phyloP scores from a whole-genome alignment of 1,140 invertebrate species.

The Holcopasites calliopsidis region DNA sequence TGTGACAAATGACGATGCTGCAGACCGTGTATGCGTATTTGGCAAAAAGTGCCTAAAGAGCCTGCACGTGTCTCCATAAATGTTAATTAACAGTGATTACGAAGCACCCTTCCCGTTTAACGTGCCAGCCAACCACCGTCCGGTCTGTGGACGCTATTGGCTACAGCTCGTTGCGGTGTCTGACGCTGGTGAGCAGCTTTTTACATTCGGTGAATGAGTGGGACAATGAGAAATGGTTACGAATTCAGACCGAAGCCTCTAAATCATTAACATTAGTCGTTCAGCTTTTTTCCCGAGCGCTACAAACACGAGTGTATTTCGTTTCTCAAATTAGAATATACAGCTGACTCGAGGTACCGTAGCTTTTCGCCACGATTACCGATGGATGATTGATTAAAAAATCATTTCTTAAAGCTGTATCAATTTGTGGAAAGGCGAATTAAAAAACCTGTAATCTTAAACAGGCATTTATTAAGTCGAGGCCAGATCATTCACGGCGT shows the following conservation, averaged over 20 bases:
- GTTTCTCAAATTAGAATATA: not conserved
- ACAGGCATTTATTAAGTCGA: too few species aligned
- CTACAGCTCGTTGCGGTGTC: slow-evolving; percentile 21
- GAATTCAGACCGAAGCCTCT: not conserved
- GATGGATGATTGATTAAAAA: too few species aligned
- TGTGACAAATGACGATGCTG: slow-evolving; percentile 39
- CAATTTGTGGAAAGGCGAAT: not conserved
- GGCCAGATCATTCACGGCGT: not conserved
- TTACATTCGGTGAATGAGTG: slow-evolving; percentile 23
- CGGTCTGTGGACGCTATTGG: slow-evolving; percentile 25
- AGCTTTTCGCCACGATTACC: too few species aligned
- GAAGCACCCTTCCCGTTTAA: slow-evolving; percentile 33
- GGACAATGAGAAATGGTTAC: slow-evolving; percentile 49
- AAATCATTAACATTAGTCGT: slow-evolving; percentile 1
- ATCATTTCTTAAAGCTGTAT: too few species aligned
- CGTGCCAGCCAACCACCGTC: slow-evolving; percentile 28
- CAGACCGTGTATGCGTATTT: not conserved
- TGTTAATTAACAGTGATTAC: slow-evolving; percentile 65
- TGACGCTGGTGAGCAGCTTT: slow-evolving; percentile 28
- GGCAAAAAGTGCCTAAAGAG: slow-evolving; percentile 48
- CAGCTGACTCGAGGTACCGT: not conserved
- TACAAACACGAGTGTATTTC: too few species aligned
- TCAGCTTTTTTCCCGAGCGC: not conserved
- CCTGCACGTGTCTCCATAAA: slow-evolving; percentile 63
- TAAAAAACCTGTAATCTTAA: too few species aligned